Conservation (phyloP, 2,888 invertebrate species). For the Uloborus plumipes region DNA sequence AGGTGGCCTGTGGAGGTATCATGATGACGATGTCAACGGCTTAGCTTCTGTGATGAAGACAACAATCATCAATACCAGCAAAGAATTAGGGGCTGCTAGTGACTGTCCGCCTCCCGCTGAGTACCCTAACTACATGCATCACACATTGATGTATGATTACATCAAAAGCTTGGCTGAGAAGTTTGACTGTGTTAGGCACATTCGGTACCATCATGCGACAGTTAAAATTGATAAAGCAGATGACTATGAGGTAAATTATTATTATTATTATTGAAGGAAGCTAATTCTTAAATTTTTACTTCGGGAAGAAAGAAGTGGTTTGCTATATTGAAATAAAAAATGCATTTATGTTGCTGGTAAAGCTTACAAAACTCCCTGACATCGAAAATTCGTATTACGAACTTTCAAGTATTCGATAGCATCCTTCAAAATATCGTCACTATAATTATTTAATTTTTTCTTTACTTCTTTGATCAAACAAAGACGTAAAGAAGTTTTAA, state of each 20-base stretch:
- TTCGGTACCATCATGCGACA: slow-evolving; percentile 68
- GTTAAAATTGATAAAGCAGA: slow-evolving; percentile 58
- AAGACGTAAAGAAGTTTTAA: too few relatives aligned
- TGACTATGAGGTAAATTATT: slow-evolving; percentile 62
- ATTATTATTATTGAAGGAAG: slow-evolving; percentile 57
- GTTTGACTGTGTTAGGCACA: slow-evolving; percentile 65
- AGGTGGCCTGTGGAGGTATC: slow-evolving; percentile 70
- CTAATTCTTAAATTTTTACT: slow-evolving; percentile 7
- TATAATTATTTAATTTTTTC: too few relatives aligned
- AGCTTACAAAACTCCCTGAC: too few relatives aligned
- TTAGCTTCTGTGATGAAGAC: slow-evolving; percentile 70
- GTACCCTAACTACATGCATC: slow-evolving; percentile 73
- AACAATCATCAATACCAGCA: slow-evolving; percentile 71
- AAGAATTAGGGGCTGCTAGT: slow-evolving; percentile 71
- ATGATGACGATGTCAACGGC: slow-evolving; percentile 66
- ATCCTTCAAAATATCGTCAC: too few relatives aligned
- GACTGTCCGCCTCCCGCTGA: slow-evolving; percentile 72
- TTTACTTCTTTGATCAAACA: too few relatives aligned
- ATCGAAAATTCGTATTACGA: too few relatives aligned
- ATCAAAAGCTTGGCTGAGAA: slow-evolving; percentile 67
- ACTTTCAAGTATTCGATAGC: too few relatives aligned
- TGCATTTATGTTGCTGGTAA: too few relatives aligned
- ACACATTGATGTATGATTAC: slow-evolving; percentile 71
- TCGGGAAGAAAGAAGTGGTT: background rate
- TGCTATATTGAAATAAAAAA: background rate